Evolutionary conservation across 2,888 invertebrate species (phyloP).

Genomic region (Dolichomitus sp.): DNA sequence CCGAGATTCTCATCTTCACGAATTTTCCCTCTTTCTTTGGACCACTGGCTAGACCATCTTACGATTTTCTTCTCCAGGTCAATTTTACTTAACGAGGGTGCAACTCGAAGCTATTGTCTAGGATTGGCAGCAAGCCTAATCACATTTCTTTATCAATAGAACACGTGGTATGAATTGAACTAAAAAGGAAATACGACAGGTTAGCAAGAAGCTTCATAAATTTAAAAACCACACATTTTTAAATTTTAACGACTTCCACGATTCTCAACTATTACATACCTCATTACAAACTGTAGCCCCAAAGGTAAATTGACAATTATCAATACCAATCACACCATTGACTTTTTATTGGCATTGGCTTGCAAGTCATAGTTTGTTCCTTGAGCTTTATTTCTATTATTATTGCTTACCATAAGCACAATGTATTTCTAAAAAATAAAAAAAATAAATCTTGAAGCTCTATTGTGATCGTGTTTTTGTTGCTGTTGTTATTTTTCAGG

Average conservation of each 20-base stretch:
- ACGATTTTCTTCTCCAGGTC: not conserved
- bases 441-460: not conserved
- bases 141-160: not conserved
- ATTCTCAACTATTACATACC: not conserved
- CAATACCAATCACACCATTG: not conserved
- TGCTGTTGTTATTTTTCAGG: not conserved
- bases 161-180: not conserved
- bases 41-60: not conserved
- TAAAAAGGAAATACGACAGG: not conserved
- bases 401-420: not conserved
- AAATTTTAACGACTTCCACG: constrained; percentile 19
- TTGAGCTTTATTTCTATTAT: not conserved
- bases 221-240: not conserved
- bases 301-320: not conserved
- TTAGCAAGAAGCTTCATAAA: not conserved
- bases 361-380: not conserved
- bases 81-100: constrained; percentile 32
- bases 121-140: not conserved
- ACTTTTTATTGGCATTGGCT: not conserved
- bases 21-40: constrained; percentile 34
- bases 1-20: constrained; percentile 84
- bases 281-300: not conserved
- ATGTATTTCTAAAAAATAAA: not conserved
- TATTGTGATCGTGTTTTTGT: no score
- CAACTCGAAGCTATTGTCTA: not conserved